Evolutionary conservation across 1,140 invertebrate genomes (phyloP), one percentile per base, ranked within the genome.

Genomic region (Adelges cooleyi): DNA sequence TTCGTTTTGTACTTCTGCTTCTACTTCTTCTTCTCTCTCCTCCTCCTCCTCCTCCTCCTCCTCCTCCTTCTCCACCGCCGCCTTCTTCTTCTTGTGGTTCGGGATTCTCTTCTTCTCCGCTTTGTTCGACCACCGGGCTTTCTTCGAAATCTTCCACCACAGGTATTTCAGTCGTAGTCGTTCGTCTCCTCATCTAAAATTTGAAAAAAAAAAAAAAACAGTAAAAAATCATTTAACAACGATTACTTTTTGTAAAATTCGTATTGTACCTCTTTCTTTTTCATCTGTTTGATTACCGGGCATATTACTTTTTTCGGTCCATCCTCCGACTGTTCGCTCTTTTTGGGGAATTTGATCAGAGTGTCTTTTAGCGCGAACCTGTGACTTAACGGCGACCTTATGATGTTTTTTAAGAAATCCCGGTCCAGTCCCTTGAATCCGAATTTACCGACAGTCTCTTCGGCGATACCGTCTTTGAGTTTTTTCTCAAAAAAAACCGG

Each of bases 161-260:
- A 10, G 56, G 56, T 29, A 62, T 62, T 62, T 62, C 56, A 27
- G 56, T 62, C n/a, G 56, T 59, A 13, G 54, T 44, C 6, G 25
- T 62, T 46, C 23, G 27, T 62, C 23, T 29, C 46, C 25, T 62
- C 22, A 48, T 22, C 56, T 62, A 48, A 29, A 62, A 27, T 44
- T 11, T 13, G 2, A 20, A 18, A 15, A 18, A 42, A 27, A 27
- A 8, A 8, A 8, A 38, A 8, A 40, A 27, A 27, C 3, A 25
- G 22, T 25, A 13, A 23, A 5, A n/a, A n/a, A n/a, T n/a, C n/a
- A n/a, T n/a, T n/a, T n/a, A n/a, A n/a, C n/a, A n/a, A n/a, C n/a
- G n/a, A n/a, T n/a, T n/a, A n/a, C n/a, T n/a, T n/a, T n/a, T n/a
- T n/a, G n/a, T n/a, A n/a, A n/a, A n/a, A n/a, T n/a, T n/a, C n/a